Evolutionary conservation across 2,888 invertebrate genomes (phyloP), one percentile per base, ranked within the genome.

Genomic region (Cremastinae sp.): DNA sequence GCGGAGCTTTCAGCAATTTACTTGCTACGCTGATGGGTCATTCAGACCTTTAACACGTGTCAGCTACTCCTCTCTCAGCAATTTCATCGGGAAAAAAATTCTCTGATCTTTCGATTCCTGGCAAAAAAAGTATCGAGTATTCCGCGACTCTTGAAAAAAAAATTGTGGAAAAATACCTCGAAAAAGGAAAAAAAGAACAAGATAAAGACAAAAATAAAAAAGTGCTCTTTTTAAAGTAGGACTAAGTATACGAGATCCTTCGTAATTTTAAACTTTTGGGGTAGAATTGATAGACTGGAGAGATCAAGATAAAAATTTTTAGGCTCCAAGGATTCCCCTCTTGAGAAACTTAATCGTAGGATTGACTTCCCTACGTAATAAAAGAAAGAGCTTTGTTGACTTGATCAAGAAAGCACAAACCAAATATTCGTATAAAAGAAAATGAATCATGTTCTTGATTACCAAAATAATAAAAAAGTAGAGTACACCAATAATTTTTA

Each of bases 41-140:
- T 59, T 75, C 75, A 74, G 78, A 79, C 14, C 78, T 79, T 72
- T 77, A 80, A 82, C 81, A 78, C 78, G 77, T 80, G 80, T 79
- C 61, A 49, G 41, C 47, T 39, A n/a, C 28, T 28, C 2, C 28
- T 2, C 28, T 28, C 28, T 28, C 28, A 28, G 12, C 12, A 41
- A 41, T 12, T 62, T 49, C 8, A 10, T 35, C 14, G 18, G 9
- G n/a, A 5, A 16, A 39, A 39, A 53, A 65, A 53, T 41, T 49
- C 4, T n/a, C 10, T 4, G 41, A 65, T 41, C 12, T 9, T 12
- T 41, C 41, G 41, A 28, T 16, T 4, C 43, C 7, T 41, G 22
- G 41, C 37, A 14, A 20, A 12, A 51, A 41, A 37, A 49, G 39
- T n/a, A n/a, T n/a, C n/a, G n/a, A n/a, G n/a, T n/a, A n/a, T n/a